Percentiles rank a stretch among this genome's conserved stretches.
Conservation (phyloP, 2,113 vertebrate species). For the Cryptomyrus ogoouensis region DNA sequence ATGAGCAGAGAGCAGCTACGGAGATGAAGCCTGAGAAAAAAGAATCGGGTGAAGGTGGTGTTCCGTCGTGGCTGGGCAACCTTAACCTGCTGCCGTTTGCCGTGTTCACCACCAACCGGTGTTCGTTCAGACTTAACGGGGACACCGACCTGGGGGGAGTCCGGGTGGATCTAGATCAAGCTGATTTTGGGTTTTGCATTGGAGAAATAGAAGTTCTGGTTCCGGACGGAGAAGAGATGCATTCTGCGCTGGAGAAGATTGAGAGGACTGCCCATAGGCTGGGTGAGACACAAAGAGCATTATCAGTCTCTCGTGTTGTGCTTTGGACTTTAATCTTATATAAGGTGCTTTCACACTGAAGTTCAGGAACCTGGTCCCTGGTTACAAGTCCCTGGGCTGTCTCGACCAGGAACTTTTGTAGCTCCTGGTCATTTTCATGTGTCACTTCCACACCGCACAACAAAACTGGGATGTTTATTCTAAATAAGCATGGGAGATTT, state of each 20-base stretch:
- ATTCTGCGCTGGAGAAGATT: conserved; percentile 54
- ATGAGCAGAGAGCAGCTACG: not conserved
- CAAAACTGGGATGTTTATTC: not conserved
- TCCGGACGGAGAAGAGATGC: conserved; percentile 51
- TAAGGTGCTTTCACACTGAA: not conserved
- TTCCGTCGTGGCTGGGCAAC: conserved; percentile 42
- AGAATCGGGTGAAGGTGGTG: not conserved
- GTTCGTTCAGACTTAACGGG: conserved; percentile 49
- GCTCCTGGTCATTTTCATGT: not conserved
- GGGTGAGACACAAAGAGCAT: conserved; percentile 42
- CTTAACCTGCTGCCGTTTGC: conserved; percentile 58
- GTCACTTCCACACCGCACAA: not conserved
- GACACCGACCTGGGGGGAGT: conserved; percentile 38
- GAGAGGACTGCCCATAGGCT: conserved; percentile 49
- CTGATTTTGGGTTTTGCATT: conserved; percentile 65
- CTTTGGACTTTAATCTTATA: not conserved
- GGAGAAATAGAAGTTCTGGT: conserved; percentile 67
- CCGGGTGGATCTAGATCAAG: conserved; percentile 60
- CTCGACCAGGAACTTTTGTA: not conserved
- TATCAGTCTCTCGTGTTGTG: not conserved
- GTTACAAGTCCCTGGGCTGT: not conserved
- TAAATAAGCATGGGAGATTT: not conserved
- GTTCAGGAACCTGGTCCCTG: not conserved
- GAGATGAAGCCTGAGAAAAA: not conserved
- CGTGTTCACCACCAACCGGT: conserved; percentile 54